Evolutionary conservation across 2,797 vertebrate species (phyloP), one percentile per base, ranked within the genome.

Genomic region (Anisognathus igniventris): DNA sequence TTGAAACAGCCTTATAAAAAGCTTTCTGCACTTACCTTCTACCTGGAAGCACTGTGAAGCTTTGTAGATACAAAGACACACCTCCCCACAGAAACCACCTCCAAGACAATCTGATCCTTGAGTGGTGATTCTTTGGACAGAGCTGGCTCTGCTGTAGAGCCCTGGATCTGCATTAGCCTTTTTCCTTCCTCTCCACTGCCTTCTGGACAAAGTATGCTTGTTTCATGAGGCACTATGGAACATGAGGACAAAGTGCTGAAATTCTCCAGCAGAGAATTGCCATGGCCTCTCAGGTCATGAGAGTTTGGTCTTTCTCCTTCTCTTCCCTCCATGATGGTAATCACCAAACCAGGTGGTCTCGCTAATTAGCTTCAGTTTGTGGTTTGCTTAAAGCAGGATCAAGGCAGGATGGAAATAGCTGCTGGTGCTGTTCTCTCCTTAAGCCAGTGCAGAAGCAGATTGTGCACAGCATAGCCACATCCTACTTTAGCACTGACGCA

Each of bases 371-470:
- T 92, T 40, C 67, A 58, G 84, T 82, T 45, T 47, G 61, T 90
- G 58, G 57, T 89, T 96, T 92, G 60, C 90, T 92, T 95, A 96
- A 96, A 93, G 92, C 62, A 88, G 95, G 96, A 94, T 97, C 96
- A 96, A 96, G 88, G 93, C 89, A 88, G 96, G 92, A 97, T 98
- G 98, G 98, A 98, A 98, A 98, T 98, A 99, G 98, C 98, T 86
- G 90, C 94, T 86, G 65, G 88, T 80, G 88, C 90, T 86, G 93
- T 90, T 95, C 96, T 95, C 94, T 97, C 70, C 96, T 97, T 98
- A 98, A 98, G 97, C 97, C 96, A 95, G 90, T 90, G 60, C 96
- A 98, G 97, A 97, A 98, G 93, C 96, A 97, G 98, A 98, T 98
- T 98, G 98, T 97, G 97, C 95, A 96, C 85, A 93, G 89, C 56